Evolutionary conservation across 2,113 vertebrate genomes (phyloP).

Genomic region (Coreoperca whiteheadi): DNA sequence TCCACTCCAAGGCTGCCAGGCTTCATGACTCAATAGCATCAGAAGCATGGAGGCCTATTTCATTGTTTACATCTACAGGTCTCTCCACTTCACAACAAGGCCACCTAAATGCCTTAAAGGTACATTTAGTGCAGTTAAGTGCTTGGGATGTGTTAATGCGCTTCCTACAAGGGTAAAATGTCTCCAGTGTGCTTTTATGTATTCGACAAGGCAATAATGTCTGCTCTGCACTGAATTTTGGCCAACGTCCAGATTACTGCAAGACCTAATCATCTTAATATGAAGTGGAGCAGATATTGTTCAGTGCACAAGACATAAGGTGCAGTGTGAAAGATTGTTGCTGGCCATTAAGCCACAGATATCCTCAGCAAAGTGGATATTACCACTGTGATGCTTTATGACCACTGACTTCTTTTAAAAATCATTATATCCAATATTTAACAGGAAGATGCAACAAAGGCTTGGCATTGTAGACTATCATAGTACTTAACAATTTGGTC

Average conservation of each 20-base stretch:
- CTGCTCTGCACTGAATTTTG: constrained; percentile 45
- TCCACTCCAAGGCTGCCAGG: neutral
- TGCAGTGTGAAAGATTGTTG: constrained; percentile 15
- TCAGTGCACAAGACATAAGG: constrained; percentile 43
- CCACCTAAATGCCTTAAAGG: constrained; percentile 60
- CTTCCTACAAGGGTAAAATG: constrained; percentile 57
- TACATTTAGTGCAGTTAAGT: constrained; percentile 46
- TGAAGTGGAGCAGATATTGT: constrained; percentile 55
- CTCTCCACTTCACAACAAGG: constrained; percentile 41
- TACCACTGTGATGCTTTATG: constrained; percentile 3
- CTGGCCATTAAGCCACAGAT: constrained; percentile 28
- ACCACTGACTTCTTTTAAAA: neutral
- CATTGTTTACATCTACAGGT: constrained; percentile 40
- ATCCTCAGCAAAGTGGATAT: constrained; percentile 18
- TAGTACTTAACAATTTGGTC: constrained; percentile 12
- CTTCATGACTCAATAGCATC: constrained; percentile 16
- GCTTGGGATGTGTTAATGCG: constrained; percentile 47
- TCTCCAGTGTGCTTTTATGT: constrained; percentile 64
- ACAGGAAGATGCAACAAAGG: neutral
- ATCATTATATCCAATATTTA: constrained; percentile 2
- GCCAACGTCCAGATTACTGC: constrained; percentile 60
- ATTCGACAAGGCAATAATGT: constrained; percentile 53
- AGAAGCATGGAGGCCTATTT: constrained; percentile 17
- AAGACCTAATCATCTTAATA: constrained; percentile 59
- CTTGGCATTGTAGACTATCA: constrained; percentile 25